Conservation (phyloP, 2,888 invertebrate genomes). For the Empis livida region DNA sequence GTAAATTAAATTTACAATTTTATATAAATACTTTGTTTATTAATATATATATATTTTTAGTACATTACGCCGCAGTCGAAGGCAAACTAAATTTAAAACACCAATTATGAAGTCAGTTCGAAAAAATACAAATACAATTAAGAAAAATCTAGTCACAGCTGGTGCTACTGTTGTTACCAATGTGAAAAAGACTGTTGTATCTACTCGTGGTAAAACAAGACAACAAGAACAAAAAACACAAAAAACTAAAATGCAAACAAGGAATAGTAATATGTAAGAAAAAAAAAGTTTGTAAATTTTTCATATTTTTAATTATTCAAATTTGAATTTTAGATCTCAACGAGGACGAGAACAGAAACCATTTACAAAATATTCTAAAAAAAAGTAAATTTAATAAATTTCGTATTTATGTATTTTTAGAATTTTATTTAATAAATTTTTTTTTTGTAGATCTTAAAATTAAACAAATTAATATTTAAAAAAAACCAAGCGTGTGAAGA, state of each 20-base stretch:
- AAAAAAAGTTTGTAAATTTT: background rate
- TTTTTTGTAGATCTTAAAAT: background rate
- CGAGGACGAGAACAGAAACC: background rate
- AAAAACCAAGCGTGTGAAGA: no score
- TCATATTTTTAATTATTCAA: background rate
- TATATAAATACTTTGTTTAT: no score
- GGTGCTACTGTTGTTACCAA: background rate
- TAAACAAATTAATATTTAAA: no score
- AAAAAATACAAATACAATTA: background rate
- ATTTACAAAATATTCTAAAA: background rate
- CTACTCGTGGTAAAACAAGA: background rate
- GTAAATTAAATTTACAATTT: background rate
- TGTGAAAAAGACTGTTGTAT: background rate
- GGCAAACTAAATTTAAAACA: background rate
- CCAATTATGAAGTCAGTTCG: background rate
- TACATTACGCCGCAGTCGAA: background rate
- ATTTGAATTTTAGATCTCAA: background rate
- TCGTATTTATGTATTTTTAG: background rate
- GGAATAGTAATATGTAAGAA: constrained; percentile 1
- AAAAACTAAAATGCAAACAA: background rate
- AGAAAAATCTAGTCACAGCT: background rate
- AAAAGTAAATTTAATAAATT: background rate
- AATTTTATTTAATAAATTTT: background rate
- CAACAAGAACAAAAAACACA: background rate
- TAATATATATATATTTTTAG: background rate